phyloP scores from a whole-genome alignment of 2,113 vertebrate species.

The Poicephalus gulielmi region DNA sequence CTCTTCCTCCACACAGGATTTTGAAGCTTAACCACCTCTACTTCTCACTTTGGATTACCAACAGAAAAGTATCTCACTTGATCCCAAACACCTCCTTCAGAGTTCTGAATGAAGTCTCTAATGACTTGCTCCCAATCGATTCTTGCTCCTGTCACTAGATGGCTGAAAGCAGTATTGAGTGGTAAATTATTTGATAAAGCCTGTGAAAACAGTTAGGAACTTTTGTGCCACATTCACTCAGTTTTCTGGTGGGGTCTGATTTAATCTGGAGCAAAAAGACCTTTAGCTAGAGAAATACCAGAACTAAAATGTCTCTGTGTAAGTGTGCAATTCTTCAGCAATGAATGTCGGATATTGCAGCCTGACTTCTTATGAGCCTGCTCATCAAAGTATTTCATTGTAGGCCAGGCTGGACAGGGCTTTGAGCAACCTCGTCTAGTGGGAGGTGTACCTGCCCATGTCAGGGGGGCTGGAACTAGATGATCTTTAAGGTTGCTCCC shows the following conservation, averaged over 20 bases:
- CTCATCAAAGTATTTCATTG: neutral
- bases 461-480: neutral
- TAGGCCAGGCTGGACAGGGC: neutral
- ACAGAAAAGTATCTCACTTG: neutral
- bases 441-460: neutral
- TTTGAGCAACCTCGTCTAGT: neutral
- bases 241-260: neutral
- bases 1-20: neutral
- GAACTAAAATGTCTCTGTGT: neutral
- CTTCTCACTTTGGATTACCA: neutral
- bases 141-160: neutral
- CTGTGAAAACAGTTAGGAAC: neutral
- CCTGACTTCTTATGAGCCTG: neutral
- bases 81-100: neutral
- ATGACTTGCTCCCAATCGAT: neutral
- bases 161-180: neutral
- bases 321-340: neutral
- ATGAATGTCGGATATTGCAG: neutral
- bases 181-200: neutral
- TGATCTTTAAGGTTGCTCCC: neutral
- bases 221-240: neutral
- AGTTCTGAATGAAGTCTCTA: neutral
- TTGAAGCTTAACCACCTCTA: neutral
- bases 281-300: neutral
- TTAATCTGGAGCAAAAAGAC: neutral